Conservation (phyloP, 2,797 vertebrate genomes). For the Peromyscus melanophrys region DNA sequence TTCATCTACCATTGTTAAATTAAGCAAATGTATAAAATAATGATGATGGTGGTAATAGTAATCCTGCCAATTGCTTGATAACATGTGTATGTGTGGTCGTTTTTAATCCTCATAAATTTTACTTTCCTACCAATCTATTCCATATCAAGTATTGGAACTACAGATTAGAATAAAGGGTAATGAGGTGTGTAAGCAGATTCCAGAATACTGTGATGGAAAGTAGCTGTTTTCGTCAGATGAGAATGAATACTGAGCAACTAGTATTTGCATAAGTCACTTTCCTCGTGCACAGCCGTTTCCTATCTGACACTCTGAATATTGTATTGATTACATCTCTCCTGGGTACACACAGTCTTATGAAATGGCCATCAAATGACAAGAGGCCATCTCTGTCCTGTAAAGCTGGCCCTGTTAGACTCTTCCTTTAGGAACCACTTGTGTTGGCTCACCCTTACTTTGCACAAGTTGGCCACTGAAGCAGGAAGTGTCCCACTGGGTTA, state of each 20-base stretch:
- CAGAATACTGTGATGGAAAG: conserved; percentile 34
- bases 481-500: conserved; percentile 89
- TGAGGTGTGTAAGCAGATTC: background rate
- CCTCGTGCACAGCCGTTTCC: background rate
- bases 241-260: conserved; percentile 14
- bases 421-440: conserved; percentile 83
- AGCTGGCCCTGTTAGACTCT: conserved; percentile 80
- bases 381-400: conserved; percentile 66
- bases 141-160: background rate
- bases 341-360: conserved; percentile 64
- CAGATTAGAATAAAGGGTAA: conserved; percentile 32
- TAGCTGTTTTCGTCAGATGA: conserved; percentile 1
- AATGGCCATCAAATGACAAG: conserved; percentile 78
- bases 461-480: conserved; percentile 86
- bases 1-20: background rate
- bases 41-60: background rate
- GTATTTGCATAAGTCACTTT: conserved; percentile 68
- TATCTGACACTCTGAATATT: conserved; percentile 63
- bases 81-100: background rate
- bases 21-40: background rate
- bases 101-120: conserved; percentile 11
- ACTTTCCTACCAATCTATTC: background rate
- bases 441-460: conserved; percentile 81
- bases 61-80: background rate
- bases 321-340: conserved; percentile 60